Percentiles rank a stretch among this genome's conserved stretches.
These are phyloP conservation scores for Rousettus madagascariensis DNA, from an alignment of 2,797 vertebrate genomes.

Conservation along the genomic window DNA sequence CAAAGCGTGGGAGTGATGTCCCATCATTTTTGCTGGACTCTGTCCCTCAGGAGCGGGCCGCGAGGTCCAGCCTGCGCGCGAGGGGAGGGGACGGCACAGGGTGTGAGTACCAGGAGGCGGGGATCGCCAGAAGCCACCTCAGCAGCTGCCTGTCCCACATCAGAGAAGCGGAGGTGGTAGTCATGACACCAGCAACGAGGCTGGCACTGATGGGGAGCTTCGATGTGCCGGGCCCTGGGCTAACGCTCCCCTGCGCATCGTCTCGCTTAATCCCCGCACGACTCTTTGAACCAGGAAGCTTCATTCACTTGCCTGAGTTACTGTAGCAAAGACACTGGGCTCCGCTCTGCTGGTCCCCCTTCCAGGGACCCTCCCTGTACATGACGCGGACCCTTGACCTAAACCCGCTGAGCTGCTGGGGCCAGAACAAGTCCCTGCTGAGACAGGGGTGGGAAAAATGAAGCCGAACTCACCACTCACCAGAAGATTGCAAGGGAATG, in stretches of 20 bases:
- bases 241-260: neutral
- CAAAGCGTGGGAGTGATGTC: neutral
- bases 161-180: neutral
- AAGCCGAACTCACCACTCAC: neutral
- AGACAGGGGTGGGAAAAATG: neutral
- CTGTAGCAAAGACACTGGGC: neutral
- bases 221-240: too few relatives aligned
- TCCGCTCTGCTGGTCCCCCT: neutral
- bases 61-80: neutral
- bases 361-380: neutral
- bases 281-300: neutral
- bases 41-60: neutral
- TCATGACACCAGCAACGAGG: neutral
- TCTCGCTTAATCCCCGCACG: neutral
- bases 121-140: neutral
- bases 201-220: neutral
- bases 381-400: neutral
- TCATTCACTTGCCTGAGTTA: neutral
- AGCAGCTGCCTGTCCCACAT: neutral
- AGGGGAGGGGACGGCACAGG: neutral
- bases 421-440: neutral
- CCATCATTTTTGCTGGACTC: neutral
- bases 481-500: conserved; percentile 23
- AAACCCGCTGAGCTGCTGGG: neutral
- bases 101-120: neutral